Evolutionary conservation across 1,140 invertebrate genomes (phyloP).

Genomic region (Bombyx mandarina): DNA sequence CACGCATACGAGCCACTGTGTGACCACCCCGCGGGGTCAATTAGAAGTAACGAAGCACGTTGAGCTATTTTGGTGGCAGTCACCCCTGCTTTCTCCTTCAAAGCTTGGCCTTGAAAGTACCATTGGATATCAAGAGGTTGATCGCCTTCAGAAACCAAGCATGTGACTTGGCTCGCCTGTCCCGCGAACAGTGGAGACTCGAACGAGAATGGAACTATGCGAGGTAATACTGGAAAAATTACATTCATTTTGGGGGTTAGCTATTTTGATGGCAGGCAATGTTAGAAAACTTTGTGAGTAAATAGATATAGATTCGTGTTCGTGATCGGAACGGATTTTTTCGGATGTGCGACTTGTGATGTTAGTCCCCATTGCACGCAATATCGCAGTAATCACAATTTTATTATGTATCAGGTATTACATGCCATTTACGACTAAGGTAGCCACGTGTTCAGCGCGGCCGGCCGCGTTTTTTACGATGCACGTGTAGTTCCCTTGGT

Average conservation of each 20-base stretch:
- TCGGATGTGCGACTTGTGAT: constrained; percentile 46
- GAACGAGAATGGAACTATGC: constrained; percentile 82
- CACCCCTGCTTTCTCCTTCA: constrained; percentile 73
- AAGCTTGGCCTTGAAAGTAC: constrained; percentile 76
- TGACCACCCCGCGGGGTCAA: constrained; percentile 86
- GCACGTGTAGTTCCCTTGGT: constrained; percentile 79
- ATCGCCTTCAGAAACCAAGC: constrained; percentile 85
- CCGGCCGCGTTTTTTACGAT: constrained; percentile 75
- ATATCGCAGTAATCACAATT: constrained; percentile 4
- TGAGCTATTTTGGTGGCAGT: constrained; percentile 77
- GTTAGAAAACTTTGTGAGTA: constrained; percentile 50
- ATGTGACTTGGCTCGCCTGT: constrained; percentile 80
- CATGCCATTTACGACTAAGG: constrained; percentile 74
- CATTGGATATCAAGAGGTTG: constrained; percentile 86
- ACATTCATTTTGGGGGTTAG: constrained; percentile 53
- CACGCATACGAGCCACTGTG: constrained; percentile 90
- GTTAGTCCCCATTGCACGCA: constrained; percentile 45
- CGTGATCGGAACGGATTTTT: constrained; percentile 27
- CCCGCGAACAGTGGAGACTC: constrained; percentile 78
- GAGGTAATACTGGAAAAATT: constrained; percentile 79
- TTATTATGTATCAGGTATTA: constrained; percentile 12
- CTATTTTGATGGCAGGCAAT: constrained; percentile 44
- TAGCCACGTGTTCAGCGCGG: constrained; percentile 71
- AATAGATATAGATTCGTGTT: constrained; percentile 30
- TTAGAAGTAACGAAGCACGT: constrained; percentile 77